Evolutionary conservation across 2,113 vertebrate genomes (phyloP).

Genomic region (Microcebus tavaratra): DNA sequence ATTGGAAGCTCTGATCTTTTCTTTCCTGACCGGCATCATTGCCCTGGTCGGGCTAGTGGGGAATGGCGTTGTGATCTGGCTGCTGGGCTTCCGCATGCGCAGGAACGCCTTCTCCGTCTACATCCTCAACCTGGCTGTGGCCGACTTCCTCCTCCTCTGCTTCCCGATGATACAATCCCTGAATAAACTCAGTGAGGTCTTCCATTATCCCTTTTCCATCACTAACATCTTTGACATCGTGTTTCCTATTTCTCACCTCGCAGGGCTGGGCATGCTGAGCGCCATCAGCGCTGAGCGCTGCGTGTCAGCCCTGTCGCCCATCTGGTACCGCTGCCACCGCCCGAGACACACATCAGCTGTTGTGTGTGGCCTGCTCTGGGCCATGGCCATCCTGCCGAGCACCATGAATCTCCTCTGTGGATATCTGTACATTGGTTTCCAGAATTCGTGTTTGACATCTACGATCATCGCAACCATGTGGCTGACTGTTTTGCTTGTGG

Average conservation of each 20-base stretch:
- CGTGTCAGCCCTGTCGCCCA: neutral
- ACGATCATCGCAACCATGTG: fast-evolving
- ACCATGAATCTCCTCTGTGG: too few relatives aligned
- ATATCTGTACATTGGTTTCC: too few relatives aligned
- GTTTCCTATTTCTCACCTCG: neutral
- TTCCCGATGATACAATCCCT: too few relatives aligned
- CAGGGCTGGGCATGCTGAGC: conserved; percentile 24
- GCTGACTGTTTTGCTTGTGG: neutral
- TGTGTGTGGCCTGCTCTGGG: neutral
- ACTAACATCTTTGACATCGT: neutral
- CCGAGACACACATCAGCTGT: neutral
- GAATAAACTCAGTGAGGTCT: too few relatives aligned
- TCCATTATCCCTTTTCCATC: too few relatives aligned
- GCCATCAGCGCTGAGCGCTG: conserved; percentile 16
- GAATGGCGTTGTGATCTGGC: fast-evolving
- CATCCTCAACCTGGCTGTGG: neutral
- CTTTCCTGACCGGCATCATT: neutral
- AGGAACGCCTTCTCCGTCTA: neutral
- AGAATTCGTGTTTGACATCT: too few relatives aligned
- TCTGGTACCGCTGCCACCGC: neutral
- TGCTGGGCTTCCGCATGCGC: neutral
- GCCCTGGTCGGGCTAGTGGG: neutral
- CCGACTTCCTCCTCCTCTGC: neutral
- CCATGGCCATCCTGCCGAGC: neutral
- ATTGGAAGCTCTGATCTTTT: fast-evolving